Evolutionary conservation across 2,113 vertebrate species (phyloP), one percentile per base, ranked within the genome.

Genomic region (Probosciger aterrimus): DNA sequence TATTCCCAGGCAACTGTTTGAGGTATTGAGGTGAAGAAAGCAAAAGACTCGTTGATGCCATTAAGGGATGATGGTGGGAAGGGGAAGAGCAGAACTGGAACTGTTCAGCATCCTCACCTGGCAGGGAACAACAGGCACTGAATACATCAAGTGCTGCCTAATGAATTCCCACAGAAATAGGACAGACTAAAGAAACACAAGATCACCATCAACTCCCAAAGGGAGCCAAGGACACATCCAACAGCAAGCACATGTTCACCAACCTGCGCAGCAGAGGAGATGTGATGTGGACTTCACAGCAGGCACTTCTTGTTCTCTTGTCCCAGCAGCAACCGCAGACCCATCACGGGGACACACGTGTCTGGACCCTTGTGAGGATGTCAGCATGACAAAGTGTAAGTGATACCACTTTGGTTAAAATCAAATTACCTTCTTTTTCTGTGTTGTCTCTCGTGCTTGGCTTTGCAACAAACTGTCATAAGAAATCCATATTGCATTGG

Each of bases 311-410:
- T 43, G 41, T 39, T 60, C 41, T 73, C 33, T 22, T 35, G 57
- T 16, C 57, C 57, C 33, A 24, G 57, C 14, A 59, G 57, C 60
- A 46, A 41, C 20, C 4, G 17, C 1, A 2, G 64, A 33, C 23
- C 7, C 33, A 4, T 8, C 2, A 22, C 23, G 2, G 2, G 78
- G 83, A 5, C 77, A 82, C 11, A 7, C 1, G 2, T 9, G 9
- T 31, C 52, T 62, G 1, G 1, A 11, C 18, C 37, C 49, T 23
- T 30, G 49, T 33, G 43, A 59, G 18, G 33, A 84, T 3, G 0
- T 4, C 15, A 25, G 18, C 27, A 14, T 1, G 17, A 71, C 19
- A 86, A 53, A 41, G 30, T 3, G 7, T 16, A 30, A 81, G 27
- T 7, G 20, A 71, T 1, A 18, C 1, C 28, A 7, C 10, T 46